Base-by-base conservation (phyloP, 2,888 invertebrate species). In the Oscheius sp. region DNA sequence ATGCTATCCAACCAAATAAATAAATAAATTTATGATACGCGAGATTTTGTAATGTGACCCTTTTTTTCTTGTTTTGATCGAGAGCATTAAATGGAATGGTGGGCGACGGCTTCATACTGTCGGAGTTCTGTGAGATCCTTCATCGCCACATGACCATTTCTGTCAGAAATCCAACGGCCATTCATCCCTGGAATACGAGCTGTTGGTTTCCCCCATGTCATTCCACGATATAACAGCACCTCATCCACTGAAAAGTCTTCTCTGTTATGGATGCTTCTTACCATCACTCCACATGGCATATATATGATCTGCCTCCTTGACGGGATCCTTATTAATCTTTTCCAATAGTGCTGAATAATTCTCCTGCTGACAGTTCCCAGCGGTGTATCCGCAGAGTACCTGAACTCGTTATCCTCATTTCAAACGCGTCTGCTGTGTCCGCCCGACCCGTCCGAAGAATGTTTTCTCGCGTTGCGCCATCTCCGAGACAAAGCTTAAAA, bases 181-280 rank as follows among this genome's bases (percentile, higher is more conserved):
- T 76, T 76, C 74, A 74, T 74, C 56, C 83, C 82, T 22, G 85
- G 83, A 70, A 85, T 85, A 49, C 85, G 66, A 20, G 78, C 72
- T 0, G 85, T 85, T 51, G 84, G 84, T 59, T 85, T 85, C 30
- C 85, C 85, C 85, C 85, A 85, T 24, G 82, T 83, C 80, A 83
- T 75, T 54, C 84, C 82, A 33, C 82, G 79, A 73, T 77, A 81
- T 32, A 83, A 59, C 14, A 84, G 75, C 9, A 85, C 81, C 68
- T 85, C 85, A 64, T 85, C 85, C 26, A 84, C 82, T 81, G 69
- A 47, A 76, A 71, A 36, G n/a, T 8, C 17, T 45, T 5, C 24
- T 22, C 4, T 47, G 12, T 47, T 17, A 47, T 9, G n/a, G n/a
- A 33, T 41, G 33, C 17, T 1, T 49, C 67, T 22, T 9, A 81